Evolutionary conservation across 2,113 vertebrate species (phyloP), one percentile per base, ranked within the genome.

Genomic region (Lichenostomus cassidix): DNA sequence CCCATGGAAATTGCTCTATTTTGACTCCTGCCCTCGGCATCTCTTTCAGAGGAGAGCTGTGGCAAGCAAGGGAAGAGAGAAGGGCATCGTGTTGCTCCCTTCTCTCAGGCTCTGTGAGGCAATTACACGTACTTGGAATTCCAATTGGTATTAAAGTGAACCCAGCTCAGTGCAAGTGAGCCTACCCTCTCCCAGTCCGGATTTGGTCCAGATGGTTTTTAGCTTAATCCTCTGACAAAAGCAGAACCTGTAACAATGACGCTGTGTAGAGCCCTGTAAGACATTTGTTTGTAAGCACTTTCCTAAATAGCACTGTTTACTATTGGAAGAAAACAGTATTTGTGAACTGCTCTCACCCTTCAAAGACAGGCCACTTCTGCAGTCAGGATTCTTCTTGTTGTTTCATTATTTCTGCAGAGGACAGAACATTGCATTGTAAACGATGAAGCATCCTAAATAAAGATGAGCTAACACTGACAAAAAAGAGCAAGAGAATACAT

Each of bases 181-280:
- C 39, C n/a, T 49, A 24, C 24, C 62, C 23, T n/a, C 35, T 76
- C 63, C 59, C 2, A 2, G 7, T 29, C 21, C 69, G 42, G 58
- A 62, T 86, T 65, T 69, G 65, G 12, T 27, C 41, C 78, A 93
- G 85, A 74, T 80, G 55, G 29, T 2, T 71, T 79, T 90, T 42
- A 83, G 47, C 33, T 88, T 64, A 87, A 87, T 75, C 67, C 55
- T 90, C 64, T 71, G 47, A 87, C 27, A 82, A 89, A 92, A 95
- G 29, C 35, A 81, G 76, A 89, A 64, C 73, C 16, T 75, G 87
- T 75, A 46, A 90, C 90, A 89, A 64, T 3, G 18, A 49, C 31
- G 65, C 52, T 39, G n/a, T 1, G 0, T 35, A 55, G 10, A 92
- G 31, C 17, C 27, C 55, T 27, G 28, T 25, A 71, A 79, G 37